Percentiles rank a stretch among this genome's conserved stretches.
Conservation (phyloP, 1,140 invertebrate genomes). For the Luehdorfia chinensis region DNA sequence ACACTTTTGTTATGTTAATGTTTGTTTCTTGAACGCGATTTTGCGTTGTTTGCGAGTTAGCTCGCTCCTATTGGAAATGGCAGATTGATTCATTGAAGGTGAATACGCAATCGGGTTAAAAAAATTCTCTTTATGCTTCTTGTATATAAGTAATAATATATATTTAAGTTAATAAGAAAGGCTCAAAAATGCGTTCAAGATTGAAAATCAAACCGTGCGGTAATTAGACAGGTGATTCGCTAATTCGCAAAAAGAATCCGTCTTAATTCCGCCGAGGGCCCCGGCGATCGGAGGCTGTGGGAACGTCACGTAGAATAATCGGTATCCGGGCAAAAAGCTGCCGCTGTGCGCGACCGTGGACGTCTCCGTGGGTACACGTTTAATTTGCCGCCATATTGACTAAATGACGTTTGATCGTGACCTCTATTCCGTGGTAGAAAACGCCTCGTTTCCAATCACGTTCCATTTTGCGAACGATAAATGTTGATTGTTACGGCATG, state of each 20-base stretch:
- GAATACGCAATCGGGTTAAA: too few species aligned
- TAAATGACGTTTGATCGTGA: conserved; percentile 32
- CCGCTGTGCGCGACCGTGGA: conserved; percentile 35
- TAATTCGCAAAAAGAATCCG: conserved; percentile 63
- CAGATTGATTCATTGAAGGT: too few species aligned
- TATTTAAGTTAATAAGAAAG: too few species aligned
- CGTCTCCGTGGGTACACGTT: conserved; percentile 29
- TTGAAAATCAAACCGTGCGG: conserved; percentile 38
- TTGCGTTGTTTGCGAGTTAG: background rate
- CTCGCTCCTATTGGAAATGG: too few species aligned
- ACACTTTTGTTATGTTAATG: conserved; percentile 67
- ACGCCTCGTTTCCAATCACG: conserved; percentile 11
- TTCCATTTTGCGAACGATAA: background rate
- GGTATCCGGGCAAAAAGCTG: conserved; percentile 59
- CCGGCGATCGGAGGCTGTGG: conserved; percentile 45
- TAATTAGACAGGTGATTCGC: conserved; percentile 72
- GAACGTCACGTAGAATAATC: conserved; percentile 68
- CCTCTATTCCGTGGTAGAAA: conserved; percentile 14
- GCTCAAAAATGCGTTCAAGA: too few species aligned
- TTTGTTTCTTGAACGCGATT: conserved; percentile 10
- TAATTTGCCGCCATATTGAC: conserved; percentile 26
- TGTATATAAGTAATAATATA: background rate
- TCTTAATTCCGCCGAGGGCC: conserved; percentile 43
- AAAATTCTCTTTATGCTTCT: background rate
- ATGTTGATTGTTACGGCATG: conserved; percentile 4